Base-by-base conservation (phyloP, 2,797 vertebrate species). In the Diglossa cyanea region DNA sequence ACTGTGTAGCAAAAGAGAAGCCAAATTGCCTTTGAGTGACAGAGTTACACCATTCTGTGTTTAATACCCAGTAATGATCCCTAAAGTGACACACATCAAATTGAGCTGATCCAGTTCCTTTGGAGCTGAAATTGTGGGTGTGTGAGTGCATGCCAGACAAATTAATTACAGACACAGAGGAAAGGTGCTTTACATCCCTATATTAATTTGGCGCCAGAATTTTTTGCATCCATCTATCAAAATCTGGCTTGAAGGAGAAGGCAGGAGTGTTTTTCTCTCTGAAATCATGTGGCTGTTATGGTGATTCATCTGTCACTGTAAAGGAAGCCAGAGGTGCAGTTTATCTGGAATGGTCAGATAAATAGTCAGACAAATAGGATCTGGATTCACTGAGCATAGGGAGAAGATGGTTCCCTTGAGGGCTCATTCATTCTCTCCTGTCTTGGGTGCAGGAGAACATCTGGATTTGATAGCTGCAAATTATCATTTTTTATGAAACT, bases 271-370 rank as follows among this genome's bases (percentile, higher is more conserved):
- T 78, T 84, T 68, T 11, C 58, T 58, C 3, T 40, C 45, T 72
- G 67, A 26, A 83, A 53, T 2, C 10, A 0, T 7, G 26, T 35
- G 20, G 45, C 31, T 79, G 28, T 14, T 87, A 15, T 0, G 8
- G 18, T 42, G 44, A 33, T 94, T 61, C 11, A 21, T 44, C 25
- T 58, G 25, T 31, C 28, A 9, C 54, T 55, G 42, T 35, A 2
- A n/a, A 26, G 0, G 1, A 55, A 85, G 10, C 20, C 66, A 70
- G 60, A 54, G 77, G 6, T 30, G 5, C 28, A 11, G 28, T 66
- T 88, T 37, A 5, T 13, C 21, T 79, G 0, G 13, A 1, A 16
- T 4, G 37, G 7, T 37, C 35, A 65, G 15, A 57, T 35, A 17
- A 57, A 57, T 6, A 33, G 11, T 54, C 20, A 33, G 33, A 35